Evolutionary conservation across 2,797 vertebrate species (phyloP).

Genomic region (Tenualosa ilisha): DNA sequence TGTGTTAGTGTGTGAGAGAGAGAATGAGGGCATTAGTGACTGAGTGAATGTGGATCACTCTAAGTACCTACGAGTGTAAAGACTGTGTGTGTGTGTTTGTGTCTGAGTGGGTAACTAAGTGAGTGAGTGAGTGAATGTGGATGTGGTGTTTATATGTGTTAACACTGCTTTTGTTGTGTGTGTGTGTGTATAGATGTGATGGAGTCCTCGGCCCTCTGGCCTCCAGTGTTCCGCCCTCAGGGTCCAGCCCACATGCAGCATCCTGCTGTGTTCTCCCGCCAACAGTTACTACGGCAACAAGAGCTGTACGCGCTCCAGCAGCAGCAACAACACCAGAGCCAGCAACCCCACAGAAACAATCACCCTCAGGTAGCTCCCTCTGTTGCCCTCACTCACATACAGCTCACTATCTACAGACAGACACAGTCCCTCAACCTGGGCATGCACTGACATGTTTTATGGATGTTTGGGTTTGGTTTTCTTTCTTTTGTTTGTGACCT

Average conservation of each 20-base stretch:
- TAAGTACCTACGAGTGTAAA: not conserved
- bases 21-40: no score
- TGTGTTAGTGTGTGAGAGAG: not conserved
- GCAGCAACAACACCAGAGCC: slow-evolving; percentile 79
- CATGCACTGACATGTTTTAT: no score
- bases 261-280: slow-evolving; percentile 88
- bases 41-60: not conserved
- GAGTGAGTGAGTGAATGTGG: not conserved
- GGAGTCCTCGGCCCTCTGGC: slow-evolving; percentile 95
- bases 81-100: not conserved
- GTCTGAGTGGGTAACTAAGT: not conserved
- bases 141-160: not conserved
- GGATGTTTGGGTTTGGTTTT: no score
- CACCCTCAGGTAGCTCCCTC: slow-evolving; percentile 71
- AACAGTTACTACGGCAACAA: slow-evolving; percentile 95
- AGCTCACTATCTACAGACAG: no score
- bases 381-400: not conserved
- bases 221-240: slow-evolving; percentile 91
- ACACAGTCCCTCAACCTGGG: no score
- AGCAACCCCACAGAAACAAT: slow-evolving; percentile 72
- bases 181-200: slow-evolving; percentile 85
- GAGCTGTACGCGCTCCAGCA: slow-evolving; percentile 93
- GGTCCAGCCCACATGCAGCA: slow-evolving; percentile 93
- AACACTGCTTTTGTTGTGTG: slow-evolving; percentile 33
- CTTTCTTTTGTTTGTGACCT: no score